Base-by-base conservation (phyloP, 1,140 invertebrate genomes). In the Homalodisca vitripennis region DNA sequence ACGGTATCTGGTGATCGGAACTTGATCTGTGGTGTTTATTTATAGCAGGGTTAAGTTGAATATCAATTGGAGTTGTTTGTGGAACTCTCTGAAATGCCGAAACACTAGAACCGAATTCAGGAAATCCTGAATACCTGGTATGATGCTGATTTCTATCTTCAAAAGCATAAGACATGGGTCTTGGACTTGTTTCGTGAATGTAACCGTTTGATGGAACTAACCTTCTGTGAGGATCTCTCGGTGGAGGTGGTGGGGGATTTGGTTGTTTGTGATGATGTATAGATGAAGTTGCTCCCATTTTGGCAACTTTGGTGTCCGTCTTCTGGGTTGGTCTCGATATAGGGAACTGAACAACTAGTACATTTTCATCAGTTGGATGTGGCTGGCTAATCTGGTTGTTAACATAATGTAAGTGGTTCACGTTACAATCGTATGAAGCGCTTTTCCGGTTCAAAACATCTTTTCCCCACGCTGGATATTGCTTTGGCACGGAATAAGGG, bases 161-260 rank as follows among this genome's bases (percentile, higher is more conserved):
- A 48, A 83, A 83, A 29, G 82, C 81, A 66, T 82, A 82, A 1
- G 83, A 85, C n/a, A 80, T 79, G 0, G 84, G 84, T 62, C 81
- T 77, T 67, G 75, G 71, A 73, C 51, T 72, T 57, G 0, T 57
- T 55, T 47, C 71, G 67, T 22, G 22, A 34, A 76, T 74, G 0
- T 74, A 80, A 83, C 69, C 75, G 79, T 80, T 68, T 82, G 79
- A 47, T 24, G 55, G 24, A 63, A 83, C 74, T 3, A 83, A 78
- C 79, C 81, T 83, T 74, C 87, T 78, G 71, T 86, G 83, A 24
- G 87, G 88, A 79, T 89, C 88, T 73, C 88, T 78, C 29, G 89
- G 89, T 1, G 89, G 88, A 46, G 88, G 88, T n/a, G 85, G 85
- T 0, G 88, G 89, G 13, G 87, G 86, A 34, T 82, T 74, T 67